Evolutionary conservation across 1,140 invertebrate genomes (phyloP).

Genomic region (Condylostylus longicornis): DNA sequence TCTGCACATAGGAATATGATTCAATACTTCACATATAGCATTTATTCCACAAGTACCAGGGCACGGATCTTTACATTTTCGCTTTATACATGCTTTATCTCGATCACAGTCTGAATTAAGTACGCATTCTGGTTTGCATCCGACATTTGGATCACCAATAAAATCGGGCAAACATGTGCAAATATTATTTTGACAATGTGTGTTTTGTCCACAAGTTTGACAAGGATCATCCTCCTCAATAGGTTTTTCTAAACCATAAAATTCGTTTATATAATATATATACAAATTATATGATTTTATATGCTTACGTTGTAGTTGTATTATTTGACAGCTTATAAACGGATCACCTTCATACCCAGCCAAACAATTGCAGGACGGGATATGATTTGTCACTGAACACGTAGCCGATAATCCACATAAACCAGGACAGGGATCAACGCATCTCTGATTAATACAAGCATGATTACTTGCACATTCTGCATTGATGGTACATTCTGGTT

Average conservation of each 20-base stretch:
- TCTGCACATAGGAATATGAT: slow-evolving; percentile 47
- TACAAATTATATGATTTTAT: slow-evolving; percentile 32
- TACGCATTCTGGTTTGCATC: slow-evolving; percentile 26
- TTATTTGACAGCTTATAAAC: slow-evolving; percentile 38
- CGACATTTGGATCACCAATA: slow-evolving; percentile 35
- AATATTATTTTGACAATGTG: slow-evolving; percentile 47
- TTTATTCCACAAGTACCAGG: slow-evolving; percentile 48
- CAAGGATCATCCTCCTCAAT: slow-evolving; percentile 34
- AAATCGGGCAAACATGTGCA: slow-evolving; percentile 39
- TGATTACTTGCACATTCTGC: slow-evolving; percentile 49
- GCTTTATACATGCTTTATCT: slow-evolving; percentile 43
- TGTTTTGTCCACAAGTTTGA: slow-evolving; percentile 51
- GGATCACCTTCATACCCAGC: slow-evolving; percentile 54
- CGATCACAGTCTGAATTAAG: slow-evolving; percentile 36
- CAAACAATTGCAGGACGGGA: slow-evolving; percentile 50
- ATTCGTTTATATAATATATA: slow-evolving; percentile 20
- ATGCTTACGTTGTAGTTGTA: slow-evolving; percentile 25
- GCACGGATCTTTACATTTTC: slow-evolving; percentile 51
- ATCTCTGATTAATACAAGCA: slow-evolving; percentile 54
- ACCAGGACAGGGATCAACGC: slow-evolving; percentile 52
- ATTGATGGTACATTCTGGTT: slow-evolving; percentile 58
- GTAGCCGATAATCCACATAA: slow-evolving; percentile 48
- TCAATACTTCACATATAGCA: slow-evolving; percentile 49
- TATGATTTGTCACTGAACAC: slow-evolving; percentile 52
- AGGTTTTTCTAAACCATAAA: slow-evolving; percentile 35